phyloP scores from a whole-genome alignment of 2,113 vertebrate genomes.

The Pygoscelis antarcticus region DNA sequence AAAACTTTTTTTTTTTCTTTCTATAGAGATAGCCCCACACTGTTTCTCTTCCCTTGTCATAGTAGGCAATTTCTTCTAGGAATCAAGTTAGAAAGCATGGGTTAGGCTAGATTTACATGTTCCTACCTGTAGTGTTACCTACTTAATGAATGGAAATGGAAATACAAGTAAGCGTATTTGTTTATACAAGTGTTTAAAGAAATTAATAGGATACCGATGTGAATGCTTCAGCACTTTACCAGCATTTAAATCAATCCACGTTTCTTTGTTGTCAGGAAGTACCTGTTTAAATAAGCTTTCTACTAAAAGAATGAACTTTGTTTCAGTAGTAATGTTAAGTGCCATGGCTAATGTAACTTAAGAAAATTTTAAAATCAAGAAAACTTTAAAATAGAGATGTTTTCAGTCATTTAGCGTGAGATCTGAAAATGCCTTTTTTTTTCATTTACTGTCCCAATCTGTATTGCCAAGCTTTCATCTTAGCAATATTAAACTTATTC shows the following conservation, averaged over 20 bases:
- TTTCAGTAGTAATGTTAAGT: not conserved
- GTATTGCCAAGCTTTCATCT: not conserved
- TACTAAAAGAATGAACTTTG: not conserved
- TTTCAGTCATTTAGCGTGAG: not conserved
- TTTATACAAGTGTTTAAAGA: not conserved
- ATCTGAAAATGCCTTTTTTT: not conserved
- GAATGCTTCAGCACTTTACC: not conserved
- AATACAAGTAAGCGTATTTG: not conserved
- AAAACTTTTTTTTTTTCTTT: not conserved
- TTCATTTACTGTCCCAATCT: not conserved
- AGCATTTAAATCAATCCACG: not conserved
- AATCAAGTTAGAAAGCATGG: not conserved
- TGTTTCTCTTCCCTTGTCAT: not conserved
- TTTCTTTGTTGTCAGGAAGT: not conserved
- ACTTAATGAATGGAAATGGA: not conserved
- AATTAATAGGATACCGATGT: not conserved
- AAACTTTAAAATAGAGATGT: not conserved
- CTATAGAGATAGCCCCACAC: not conserved
- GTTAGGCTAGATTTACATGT: not conserved
- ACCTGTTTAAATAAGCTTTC: not conserved
- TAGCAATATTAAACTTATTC: not conserved
- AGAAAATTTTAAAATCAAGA: not conserved
- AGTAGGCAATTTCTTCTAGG: not conserved
- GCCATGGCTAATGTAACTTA: not conserved
- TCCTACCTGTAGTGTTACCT: not conserved